These are phyloP conservation scores for Champsocephalus esox DNA, from an alignment of 2,797 vertebrate species.

Conservation along the genomic window DNA sequence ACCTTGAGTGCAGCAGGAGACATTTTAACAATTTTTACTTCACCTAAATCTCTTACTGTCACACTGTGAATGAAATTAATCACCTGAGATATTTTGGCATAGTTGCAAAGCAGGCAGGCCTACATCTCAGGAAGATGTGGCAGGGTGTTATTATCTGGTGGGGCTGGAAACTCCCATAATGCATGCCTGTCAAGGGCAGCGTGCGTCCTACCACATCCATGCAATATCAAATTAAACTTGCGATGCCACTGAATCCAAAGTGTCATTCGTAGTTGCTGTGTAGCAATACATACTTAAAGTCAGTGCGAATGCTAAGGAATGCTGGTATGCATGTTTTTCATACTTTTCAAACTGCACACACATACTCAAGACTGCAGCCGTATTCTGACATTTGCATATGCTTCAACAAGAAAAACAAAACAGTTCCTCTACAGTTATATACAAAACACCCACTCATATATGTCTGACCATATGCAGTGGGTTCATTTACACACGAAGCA, in stretches of 20 bases:
- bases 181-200: slow-evolving; percentile 55
- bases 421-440: slow-evolving; percentile 41
- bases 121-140: slow-evolving; percentile 52
- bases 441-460: slow-evolving; percentile 54
- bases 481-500: slow-evolving; percentile 45
- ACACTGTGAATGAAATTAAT: slow-evolving; percentile 57
- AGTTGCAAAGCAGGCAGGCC: slow-evolving; percentile 35
- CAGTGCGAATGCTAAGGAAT: not conserved
- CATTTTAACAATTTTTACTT: slow-evolving; percentile 41
- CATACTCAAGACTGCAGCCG: not conserved
- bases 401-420: slow-evolving; percentile 22
- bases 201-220: slow-evolving; percentile 38
- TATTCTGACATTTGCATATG: slow-evolving; percentile 12
- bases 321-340: not conserved
- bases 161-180: slow-evolving; percentile 67
- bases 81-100: slow-evolving; percentile 62
- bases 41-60: slow-evolving; percentile 39
- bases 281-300: slow-evolving; percentile 8
- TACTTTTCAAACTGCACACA: slow-evolving; percentile 31
- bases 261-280: slow-evolving; percentile 31
- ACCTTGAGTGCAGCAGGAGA: slow-evolving; percentile 11
- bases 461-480: slow-evolving; percentile 40
- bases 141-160: slow-evolving; percentile 72
- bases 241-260: slow-evolving; percentile 19
- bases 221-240: slow-evolving; percentile 44